These are phyloP conservation scores for Lysiphlebus fabarum DNA, from an alignment of 1,140 invertebrate genomes.

Conservation along the genomic window DNA sequence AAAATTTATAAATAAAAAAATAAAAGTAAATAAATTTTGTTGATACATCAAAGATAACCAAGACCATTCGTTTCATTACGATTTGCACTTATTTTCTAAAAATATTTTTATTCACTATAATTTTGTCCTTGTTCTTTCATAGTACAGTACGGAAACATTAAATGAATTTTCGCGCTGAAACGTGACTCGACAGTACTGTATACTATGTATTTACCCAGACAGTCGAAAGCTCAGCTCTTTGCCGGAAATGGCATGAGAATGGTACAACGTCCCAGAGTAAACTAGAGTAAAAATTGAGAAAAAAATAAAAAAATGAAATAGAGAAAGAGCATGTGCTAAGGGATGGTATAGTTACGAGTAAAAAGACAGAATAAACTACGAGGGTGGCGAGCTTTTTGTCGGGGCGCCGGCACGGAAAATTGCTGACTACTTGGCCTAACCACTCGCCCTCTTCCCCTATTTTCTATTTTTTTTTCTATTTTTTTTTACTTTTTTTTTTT, in stretches of 20 bases:
- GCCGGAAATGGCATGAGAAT: conserved; percentile 9
- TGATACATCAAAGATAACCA: neutral
- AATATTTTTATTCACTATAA: neutral
- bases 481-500: too few relatives aligned
- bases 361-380: conserved; percentile 15
- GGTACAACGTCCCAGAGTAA: neutral
- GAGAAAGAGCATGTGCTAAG: neutral
- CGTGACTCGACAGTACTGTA: conserved; percentile 6
- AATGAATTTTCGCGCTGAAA: conserved; percentile 19
- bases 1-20: too few relatives aligned
- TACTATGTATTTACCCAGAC: conserved; percentile 6
- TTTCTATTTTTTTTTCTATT: too few relatives aligned
- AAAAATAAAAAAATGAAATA: conserved; percentile 4
- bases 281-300: neutral
- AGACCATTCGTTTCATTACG: conserved; percentile 12
- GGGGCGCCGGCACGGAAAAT: conserved; percentile 23
- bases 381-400: conserved; percentile 23
- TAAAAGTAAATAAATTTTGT: neutral
- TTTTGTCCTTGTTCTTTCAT: neutral
- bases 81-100: neutral
- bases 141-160: conserved; percentile 15
- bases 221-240: conserved; percentile 1
- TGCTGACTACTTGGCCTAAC: conserved; percentile 25
- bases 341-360: conserved; percentile 8
- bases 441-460: conserved; percentile 2